A percentile compares a stretch with the other conserved stretches of the same genome.
Conservation (phyloP, 2,113 vertebrate species). For the Cacatua alba region DNA sequence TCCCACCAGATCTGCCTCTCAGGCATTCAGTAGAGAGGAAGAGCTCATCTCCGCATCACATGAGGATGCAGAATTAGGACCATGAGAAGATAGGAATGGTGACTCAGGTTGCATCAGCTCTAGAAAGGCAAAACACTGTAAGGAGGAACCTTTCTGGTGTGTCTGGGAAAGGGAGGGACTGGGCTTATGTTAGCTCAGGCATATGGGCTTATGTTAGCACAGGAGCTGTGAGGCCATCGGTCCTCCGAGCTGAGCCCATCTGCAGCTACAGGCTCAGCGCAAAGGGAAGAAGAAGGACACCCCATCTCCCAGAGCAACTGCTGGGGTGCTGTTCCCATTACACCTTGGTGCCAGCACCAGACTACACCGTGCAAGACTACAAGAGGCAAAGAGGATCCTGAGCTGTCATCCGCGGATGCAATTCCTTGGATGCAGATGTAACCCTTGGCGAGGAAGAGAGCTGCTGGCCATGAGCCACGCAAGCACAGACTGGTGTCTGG, state of each 20-base stretch:
- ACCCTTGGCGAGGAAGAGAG: background rate
- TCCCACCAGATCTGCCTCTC: accelerated
- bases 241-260: background rate
- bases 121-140: background rate
- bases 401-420: background rate
- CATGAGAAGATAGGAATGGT: background rate
- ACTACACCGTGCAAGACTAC: background rate
- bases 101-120: background rate
- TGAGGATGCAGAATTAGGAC: background rate
- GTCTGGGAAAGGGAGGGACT: background rate
- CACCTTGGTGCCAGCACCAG: background rate
- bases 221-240: background rate
- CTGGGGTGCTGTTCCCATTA: background rate
- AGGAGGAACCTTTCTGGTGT: background rate
- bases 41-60: accelerated
- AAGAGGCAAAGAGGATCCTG: background rate
- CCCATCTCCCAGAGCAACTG: background rate
- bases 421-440: background rate
- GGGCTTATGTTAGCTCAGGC: background rate
- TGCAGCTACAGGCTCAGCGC: background rate
- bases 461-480: background rate
- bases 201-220: background rate
- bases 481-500: background rate
- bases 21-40: background rate
- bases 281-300: background rate